phyloP scores from a whole-genome alignment of 2,797 vertebrate species.

The Chrosomus eos region DNA sequence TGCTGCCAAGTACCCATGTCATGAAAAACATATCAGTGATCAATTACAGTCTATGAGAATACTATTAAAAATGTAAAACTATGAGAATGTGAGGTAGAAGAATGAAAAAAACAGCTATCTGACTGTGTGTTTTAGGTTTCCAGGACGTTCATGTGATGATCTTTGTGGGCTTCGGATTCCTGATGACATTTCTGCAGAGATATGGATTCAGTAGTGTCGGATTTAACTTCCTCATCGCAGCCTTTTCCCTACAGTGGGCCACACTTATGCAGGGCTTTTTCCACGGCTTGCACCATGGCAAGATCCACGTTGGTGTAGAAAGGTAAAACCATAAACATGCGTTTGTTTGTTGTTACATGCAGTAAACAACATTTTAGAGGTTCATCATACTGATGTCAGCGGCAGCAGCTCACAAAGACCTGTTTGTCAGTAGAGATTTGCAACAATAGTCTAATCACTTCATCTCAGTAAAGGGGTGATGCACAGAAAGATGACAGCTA shows the following conservation, averaged over 20 bases:
- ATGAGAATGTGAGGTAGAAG: not conserved
- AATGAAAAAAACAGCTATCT: not conserved
- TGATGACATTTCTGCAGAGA: slow-evolving; percentile 89
- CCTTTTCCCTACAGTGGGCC: slow-evolving; percentile 90
- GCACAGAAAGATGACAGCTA: not conserved
- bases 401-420: not conserved
- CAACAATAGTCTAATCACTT: not conserved
- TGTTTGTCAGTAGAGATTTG: not conserved
- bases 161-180: slow-evolving; percentile 91
- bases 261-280: slow-evolving; percentile 89
- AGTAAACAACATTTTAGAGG: not conserved
- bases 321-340: slow-evolving; percentile 74
- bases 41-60: not conserved
- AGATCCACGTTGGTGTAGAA: slow-evolving; percentile 84
- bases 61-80: not conserved
- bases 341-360: not conserved
- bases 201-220: slow-evolving; percentile 85
- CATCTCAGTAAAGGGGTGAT: not conserved
- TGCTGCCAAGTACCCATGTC: not conserved
- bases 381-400: not conserved
- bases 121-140: slow-evolving; percentile 78
- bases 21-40: not conserved
- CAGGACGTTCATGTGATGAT: slow-evolving; percentile 88
- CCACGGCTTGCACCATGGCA: slow-evolving; percentile 77
- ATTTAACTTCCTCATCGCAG: slow-evolving; percentile 86